Conservation (phyloP, 1,140 invertebrate genomes). For the Idris sp. region DNA sequence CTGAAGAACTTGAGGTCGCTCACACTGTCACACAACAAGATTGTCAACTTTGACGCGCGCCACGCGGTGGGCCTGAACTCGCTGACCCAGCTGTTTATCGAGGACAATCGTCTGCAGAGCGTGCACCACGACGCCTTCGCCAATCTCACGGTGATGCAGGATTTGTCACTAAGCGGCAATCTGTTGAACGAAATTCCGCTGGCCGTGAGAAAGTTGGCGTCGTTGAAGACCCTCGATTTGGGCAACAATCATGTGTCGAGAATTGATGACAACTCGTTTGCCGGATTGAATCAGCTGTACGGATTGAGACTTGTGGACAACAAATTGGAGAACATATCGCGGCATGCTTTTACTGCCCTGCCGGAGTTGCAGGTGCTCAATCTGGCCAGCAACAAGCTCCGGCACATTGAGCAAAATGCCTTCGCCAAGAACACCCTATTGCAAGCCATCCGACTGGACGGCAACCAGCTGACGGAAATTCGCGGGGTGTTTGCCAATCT, state of each 20-base stretch:
- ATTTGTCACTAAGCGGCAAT: conserved; percentile 92
- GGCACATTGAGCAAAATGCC: conserved; percentile 87
- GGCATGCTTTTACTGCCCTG: conserved; percentile 87
- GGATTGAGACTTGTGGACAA: conserved; percentile 92
- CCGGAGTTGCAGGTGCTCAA: conserved; percentile 92
- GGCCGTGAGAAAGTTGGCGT: conserved; percentile 84
- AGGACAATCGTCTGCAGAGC: conserved; percentile 85
- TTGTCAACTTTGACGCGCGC: conserved; percentile 83
- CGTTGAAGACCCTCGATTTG: conserved; percentile 89
- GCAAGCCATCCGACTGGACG: conserved; percentile 91
- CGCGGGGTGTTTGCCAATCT: conserved; percentile 90
- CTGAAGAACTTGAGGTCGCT: conserved; percentile 87
- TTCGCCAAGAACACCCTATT: conserved; percentile 89
- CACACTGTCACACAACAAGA: conserved; percentile 85
- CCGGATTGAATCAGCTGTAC: conserved; percentile 87
- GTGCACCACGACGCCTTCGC: conserved; percentile 86
- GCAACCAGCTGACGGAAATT: conserved; percentile 90
- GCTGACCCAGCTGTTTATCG: conserved; percentile 85
- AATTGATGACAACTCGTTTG: conserved; percentile 89
- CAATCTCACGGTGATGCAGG: conserved; percentile 89
- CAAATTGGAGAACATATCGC: conserved; percentile 90
- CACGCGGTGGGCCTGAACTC: conserved; percentile 86
- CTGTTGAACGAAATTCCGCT: conserved; percentile 87
- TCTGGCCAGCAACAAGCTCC: conserved; percentile 90
- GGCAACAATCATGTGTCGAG: conserved; percentile 89